A percentile compares a stretch with the other conserved stretches of the same genome.
Evolutionary conservation across 2,888 invertebrate species (phyloP).

Genomic region (Zelleria hepariella): DNA sequence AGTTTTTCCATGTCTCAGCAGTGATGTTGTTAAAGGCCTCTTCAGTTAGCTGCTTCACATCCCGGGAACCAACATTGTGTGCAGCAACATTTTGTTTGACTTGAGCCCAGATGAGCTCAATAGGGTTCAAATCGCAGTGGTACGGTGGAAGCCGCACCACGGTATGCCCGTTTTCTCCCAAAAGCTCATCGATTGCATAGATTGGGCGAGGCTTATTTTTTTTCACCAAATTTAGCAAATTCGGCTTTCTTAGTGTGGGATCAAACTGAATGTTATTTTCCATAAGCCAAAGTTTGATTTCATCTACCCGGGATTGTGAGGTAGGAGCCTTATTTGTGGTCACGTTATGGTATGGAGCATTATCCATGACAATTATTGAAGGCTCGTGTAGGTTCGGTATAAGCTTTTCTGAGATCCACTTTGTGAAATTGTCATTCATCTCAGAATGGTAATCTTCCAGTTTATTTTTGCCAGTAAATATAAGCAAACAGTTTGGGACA

Average conservation of each 20-base stretch:
- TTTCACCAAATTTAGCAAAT: constrained; percentile 15
- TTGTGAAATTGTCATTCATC: constrained; percentile 4
- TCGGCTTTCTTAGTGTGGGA: constrained; percentile 13
- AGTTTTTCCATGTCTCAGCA: constrained; percentile 11
- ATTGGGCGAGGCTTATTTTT: constrained; percentile 16
- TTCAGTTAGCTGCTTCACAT: constrained; percentile 12
- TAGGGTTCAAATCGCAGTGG: too few species aligned
- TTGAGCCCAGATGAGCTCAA: constrained; percentile 17
- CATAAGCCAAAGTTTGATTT: constrained; percentile 18
- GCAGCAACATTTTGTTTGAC: constrained; percentile 14
- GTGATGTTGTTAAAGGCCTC: constrained; percentile 11
- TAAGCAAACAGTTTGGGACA: constrained; percentile 16
- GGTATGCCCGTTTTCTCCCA: constrained; percentile 16
- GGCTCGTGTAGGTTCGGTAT: constrained; percentile 1
- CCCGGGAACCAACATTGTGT: constrained; percentile 11
- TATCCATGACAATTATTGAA: constrained; percentile 13
- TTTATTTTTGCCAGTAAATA: constrained; percentile 4
- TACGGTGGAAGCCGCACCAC: constrained; percentile 14
- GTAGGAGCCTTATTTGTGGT: constrained; percentile 5
- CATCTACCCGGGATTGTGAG: constrained; percentile 6
- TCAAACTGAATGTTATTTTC: constrained; percentile 19
- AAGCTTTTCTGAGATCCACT: constrained; percentile 7
- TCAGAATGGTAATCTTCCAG: constrained; percentile 4
- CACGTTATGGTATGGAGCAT: constrained; percentile 12
- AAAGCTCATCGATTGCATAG: constrained; percentile 16